phyloP scores from a whole-genome alignment of 1,140 invertebrate species.

The Platorchestia sp. region DNA sequence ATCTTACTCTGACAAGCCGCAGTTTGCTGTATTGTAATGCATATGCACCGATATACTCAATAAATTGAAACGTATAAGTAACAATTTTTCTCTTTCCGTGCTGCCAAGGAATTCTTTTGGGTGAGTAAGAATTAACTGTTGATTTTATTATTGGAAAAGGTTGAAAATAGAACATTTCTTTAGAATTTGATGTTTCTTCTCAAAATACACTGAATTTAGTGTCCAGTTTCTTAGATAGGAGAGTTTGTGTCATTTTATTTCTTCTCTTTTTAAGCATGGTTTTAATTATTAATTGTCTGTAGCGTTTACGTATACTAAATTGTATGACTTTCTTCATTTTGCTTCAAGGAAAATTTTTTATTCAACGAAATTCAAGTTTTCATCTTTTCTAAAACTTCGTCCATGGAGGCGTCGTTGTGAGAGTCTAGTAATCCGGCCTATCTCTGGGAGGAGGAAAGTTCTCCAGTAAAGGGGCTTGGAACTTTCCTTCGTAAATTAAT shows the following conservation, averaged over 20 bases:
- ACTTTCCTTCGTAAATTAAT: neutral
- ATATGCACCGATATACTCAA: too few relatives aligned
- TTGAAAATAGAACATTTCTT: neutral
- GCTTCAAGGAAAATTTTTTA: neutral
- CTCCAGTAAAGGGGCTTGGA: neutral
- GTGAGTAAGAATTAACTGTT: neutral
- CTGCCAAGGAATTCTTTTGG: slow-evolving; percentile 4
- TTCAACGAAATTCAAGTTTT: neutral
- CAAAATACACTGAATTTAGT: neutral
- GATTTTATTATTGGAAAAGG: neutral
- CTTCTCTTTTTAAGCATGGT: neutral
- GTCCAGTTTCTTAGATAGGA: neutral
- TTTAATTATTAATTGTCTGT: neutral
- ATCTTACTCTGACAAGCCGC: too few relatives aligned
- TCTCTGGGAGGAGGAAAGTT: neutral
- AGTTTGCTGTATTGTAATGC: too few relatives aligned
- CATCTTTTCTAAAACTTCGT: neutral
- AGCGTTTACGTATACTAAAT: neutral
- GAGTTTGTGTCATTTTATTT: neutral
- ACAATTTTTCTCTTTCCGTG: neutral
- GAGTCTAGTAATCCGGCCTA: neutral
- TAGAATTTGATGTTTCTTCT: neutral
- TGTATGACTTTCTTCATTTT: neutral
- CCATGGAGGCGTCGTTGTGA: neutral
- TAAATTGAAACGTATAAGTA: neutral